phyloP scores from a whole-genome alignment of 2,113 vertebrate genomes.

The Megalops atlanticus region DNA sequence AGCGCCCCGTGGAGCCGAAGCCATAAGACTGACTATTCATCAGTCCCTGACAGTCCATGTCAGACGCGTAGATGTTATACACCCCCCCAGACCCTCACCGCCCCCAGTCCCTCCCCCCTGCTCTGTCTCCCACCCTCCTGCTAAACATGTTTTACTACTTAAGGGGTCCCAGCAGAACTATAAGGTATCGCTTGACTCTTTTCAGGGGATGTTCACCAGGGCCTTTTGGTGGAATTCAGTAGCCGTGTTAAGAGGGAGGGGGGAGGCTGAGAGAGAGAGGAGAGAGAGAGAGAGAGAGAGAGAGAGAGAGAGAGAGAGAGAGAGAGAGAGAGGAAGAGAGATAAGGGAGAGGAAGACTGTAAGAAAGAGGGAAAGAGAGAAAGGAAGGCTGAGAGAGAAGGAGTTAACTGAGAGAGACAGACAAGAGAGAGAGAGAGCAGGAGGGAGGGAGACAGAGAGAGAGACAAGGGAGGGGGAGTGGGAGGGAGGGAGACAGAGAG shows the following conservation, averaged over 20 bases:
- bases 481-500: neutral
- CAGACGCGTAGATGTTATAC: constrained; percentile 15
- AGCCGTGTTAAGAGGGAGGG: constrained; percentile 41
- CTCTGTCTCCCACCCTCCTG: constrained; percentile 24
- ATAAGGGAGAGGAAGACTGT: constrained; percentile 43
- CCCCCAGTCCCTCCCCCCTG: neutral
- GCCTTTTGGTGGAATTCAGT: constrained; percentile 33
- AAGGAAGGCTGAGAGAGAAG: neutral
- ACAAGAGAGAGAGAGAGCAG: constrained; percentile 42
- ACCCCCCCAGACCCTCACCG: no score
- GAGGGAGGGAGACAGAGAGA: neutral
- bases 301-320: no score
- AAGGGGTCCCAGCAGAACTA: constrained; percentile 35
- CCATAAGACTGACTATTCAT: constrained; percentile 29
- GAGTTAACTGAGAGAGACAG: neutral
- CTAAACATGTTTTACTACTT: constrained; percentile 38
- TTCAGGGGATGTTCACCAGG: constrained; percentile 22
- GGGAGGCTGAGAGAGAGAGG: neutral
- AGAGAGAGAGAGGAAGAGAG: no score
- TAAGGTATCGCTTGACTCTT: constrained; percentile 32
- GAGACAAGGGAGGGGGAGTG: constrained; percentile 30
- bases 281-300: neutral
- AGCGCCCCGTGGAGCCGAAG: neutral
- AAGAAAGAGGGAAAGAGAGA: neutral
- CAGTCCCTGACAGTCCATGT: constrained; percentile 10